Conservation (phyloP, 2,888 invertebrate genomes). For the Calameuta idolon region DNA sequence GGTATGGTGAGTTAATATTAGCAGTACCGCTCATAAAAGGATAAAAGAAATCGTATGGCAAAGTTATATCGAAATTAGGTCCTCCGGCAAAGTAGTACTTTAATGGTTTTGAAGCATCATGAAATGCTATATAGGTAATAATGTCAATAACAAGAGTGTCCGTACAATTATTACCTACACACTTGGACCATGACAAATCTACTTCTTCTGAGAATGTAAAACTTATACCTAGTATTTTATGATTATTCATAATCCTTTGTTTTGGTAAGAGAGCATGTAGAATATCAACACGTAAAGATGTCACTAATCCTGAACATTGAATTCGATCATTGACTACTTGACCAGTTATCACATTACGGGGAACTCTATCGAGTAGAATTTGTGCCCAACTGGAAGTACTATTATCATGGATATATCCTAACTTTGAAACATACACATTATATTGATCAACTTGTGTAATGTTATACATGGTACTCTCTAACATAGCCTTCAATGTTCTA, state of each 20-base stretch:
- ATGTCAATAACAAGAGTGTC: constrained; percentile 45
- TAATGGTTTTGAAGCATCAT: constrained; percentile 69
- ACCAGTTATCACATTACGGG: constrained; percentile 46
- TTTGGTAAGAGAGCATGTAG: constrained; percentile 53
- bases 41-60: constrained; percentile 82
- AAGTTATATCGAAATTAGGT: constrained; percentile 74
- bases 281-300: constrained; percentile 54
- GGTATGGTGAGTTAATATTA: background rate
- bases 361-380: constrained; percentile 64
- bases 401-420: constrained; percentile 68
- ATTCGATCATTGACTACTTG: constrained; percentile 44
- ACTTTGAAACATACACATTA: constrained; percentile 64
- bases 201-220: constrained; percentile 51
- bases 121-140: constrained; percentile 57
- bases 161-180: constrained; percentile 45
- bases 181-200: constrained; percentile 53
- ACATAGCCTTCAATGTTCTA: constrained; percentile 47
- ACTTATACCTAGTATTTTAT: constrained; percentile 53
- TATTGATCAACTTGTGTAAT: constrained; percentile 51
- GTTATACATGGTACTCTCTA: constrained; percentile 48
- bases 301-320: constrained; percentile 56
- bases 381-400: constrained; percentile 68
- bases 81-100: constrained; percentile 70
- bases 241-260: constrained; percentile 48
- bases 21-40: constrained; percentile 69